Evolutionary conservation across 2,113 vertebrate species (phyloP), one percentile per base, ranked within the genome.

Genomic region (Leuciscus idus): DNA sequence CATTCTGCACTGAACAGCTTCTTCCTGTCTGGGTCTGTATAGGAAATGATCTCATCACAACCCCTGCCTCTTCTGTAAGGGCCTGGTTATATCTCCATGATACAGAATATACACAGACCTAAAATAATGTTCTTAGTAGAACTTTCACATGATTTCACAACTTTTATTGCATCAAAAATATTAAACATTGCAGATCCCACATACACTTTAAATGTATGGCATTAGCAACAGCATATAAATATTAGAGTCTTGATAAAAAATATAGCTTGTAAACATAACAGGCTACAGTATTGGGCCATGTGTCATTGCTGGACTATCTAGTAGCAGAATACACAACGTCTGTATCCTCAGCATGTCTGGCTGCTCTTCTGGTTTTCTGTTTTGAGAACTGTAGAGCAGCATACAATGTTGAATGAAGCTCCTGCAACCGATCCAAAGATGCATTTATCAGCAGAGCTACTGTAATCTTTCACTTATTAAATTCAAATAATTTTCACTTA

Each of bases 1-100:
- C 73, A 64, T 11, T 59, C 30, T 75, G 39, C 36, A 36, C 83
- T 50, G 55, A 48, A 21, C n/a, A 30, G 83, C 57, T 62, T 46
- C 57, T 75, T 84, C 83, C 73, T 84, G 36, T 77, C 15, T 26
- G 21, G 36, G 23, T 62, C 36, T 62, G n/a, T 48, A 84, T 33
- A 84, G 83, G 83, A 84, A 84, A 75, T 84, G 39, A 84, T 21
- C 4, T 57, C n/a, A 28, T 57, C 62, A 23, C 43, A 12, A 21
- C 19, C 62, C 28, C 81, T 52, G 50, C 46, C 62, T 83, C 43
- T 70, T 70, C 10, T 52, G 10, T 13, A 17, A 30, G 43, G 68
- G 36, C 68, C 68, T 43, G 10, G 4, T 26, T 15, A 8, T 26
- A 48, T 48, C 4, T 74, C 8, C 6, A 17, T 28, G 0, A 75